A percentile compares a stretch with the other conserved stretches of the same genome.
Conservation (phyloP, 2,888 invertebrate species). For the Cheilosia grossa region DNA sequence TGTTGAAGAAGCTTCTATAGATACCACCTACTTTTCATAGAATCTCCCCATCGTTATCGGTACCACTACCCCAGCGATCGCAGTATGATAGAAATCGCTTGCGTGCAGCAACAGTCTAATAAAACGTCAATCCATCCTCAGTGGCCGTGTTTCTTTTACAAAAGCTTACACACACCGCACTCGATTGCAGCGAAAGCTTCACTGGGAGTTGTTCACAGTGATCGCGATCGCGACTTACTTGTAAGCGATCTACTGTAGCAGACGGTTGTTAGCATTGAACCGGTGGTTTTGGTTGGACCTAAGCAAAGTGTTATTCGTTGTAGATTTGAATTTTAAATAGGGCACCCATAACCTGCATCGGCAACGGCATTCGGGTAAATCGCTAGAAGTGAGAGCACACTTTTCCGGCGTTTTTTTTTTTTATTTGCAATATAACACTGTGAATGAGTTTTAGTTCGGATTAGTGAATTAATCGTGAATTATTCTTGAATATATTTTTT, state of each 20-base stretch:
- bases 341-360: conserved; percentile 33
- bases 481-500: not conserved
- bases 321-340: conserved; percentile 28
- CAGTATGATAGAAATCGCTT: conserved; percentile 60
- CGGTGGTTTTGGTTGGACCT: conserved; percentile 28
- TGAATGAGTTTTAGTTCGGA: not conserved
- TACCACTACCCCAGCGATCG: not conserved
- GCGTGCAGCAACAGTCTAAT: conserved; percentile 7
- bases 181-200: conserved; percentile 54
- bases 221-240: conserved; percentile 51
- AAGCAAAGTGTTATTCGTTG: conserved; percentile 30
- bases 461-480: not conserved
- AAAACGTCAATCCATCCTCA: conserved; percentile 40
- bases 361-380: not conserved
- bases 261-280: conserved; percentile 68
- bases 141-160: not conserved
- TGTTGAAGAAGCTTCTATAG: not conserved
- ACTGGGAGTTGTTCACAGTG: conserved; percentile 18
- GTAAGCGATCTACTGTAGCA: conserved; percentile 47
- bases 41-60: not conserved
- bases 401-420: not conserved
- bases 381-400: not conserved
- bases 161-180: conserved; percentile 39
- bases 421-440: not conserved
- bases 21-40: not conserved